These are phyloP conservation scores for Vanessa atalanta DNA, from an alignment of 1,140 invertebrate genomes.

Conservation along the genomic window DNA sequence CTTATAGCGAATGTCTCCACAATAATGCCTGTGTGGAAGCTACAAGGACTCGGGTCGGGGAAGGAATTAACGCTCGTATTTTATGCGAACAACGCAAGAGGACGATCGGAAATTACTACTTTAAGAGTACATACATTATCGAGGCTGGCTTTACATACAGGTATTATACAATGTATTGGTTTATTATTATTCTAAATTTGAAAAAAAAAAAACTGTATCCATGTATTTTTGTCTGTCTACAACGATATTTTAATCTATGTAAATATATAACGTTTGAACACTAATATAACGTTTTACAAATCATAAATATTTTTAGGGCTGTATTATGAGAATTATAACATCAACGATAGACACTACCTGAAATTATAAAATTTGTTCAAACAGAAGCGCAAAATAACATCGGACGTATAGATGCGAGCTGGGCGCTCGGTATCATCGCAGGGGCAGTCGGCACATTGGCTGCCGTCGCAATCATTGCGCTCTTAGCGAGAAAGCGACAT, in stretches of 20 bases:
- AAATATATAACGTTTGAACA: no score
- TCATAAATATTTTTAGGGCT: no score
- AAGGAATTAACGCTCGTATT: constrained; percentile 80
- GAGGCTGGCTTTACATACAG: constrained; percentile 69
- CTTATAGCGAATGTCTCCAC: constrained; percentile 78
- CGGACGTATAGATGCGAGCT: constrained; percentile 50
- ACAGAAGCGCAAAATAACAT: constrained; percentile 59
- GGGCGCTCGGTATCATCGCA: constrained; percentile 64
- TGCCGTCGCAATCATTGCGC: constrained; percentile 53
- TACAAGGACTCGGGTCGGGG: constrained; percentile 79
- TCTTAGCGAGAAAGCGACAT: constrained; percentile 60
- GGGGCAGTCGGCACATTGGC: constrained; percentile 57
- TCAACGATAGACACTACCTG: not conserved
- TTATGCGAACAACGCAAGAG: constrained; percentile 84
- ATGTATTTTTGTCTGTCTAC: no score
- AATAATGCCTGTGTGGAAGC: constrained; percentile 78
- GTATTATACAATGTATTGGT: constrained; percentile 37
- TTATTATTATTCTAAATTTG: not conserved
- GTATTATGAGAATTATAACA: not conserved
- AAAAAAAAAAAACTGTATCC: no score
- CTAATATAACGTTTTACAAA: no score
- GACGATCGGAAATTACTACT: constrained; percentile 80
- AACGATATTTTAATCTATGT: no score
- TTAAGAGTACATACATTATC: constrained; percentile 70
- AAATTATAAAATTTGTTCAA: constrained; percentile 16